phyloP scores from a whole-genome alignment of 2,888 invertebrate species.

The Oligia fasciuncula region DNA sequence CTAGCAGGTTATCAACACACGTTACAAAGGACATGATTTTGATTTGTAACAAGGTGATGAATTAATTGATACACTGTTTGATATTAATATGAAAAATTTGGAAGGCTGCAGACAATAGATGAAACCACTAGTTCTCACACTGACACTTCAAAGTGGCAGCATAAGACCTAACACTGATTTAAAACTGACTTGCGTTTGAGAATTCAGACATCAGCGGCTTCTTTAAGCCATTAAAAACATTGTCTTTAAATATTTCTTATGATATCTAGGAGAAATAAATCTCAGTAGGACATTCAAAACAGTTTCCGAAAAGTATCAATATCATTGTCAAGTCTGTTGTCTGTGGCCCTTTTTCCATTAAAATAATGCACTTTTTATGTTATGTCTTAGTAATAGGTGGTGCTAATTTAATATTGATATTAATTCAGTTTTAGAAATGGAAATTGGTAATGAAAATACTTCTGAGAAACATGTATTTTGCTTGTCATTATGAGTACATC shows the following conservation, averaged over 20 bases:
- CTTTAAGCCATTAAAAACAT: not conserved
- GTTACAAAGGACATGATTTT: constrained; percentile 42
- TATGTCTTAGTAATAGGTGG: constrained; percentile 38
- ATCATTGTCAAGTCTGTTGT: not conserved
- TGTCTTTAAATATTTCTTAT: not conserved
- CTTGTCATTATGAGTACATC: constrained; percentile 43
- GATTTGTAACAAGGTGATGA: constrained; percentile 16
- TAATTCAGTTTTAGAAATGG: constrained; percentile 23
- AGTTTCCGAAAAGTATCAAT: not conserved
- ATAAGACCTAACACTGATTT: not conserved
- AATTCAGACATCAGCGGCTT: not conserved
- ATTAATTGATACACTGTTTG: constrained; percentile 19
- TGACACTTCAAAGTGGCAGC: not conserved
- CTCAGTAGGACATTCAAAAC: not conserved
- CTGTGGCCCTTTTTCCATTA: constrained; percentile 5
- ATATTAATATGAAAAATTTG: constrained; percentile 3
- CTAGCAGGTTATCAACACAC: constrained; percentile 75
- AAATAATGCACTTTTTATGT: constrained; percentile 35
- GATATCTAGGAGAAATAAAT: not conserved
- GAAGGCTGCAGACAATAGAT: constrained; percentile 12
- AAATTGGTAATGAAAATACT: constrained; percentile 8
- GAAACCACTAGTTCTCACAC: not conserved
- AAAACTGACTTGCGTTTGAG: not conserved
- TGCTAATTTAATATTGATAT: constrained; percentile 53
- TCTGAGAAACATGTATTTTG: constrained; percentile 20